phyloP scores from a whole-genome alignment of 2,797 vertebrate genomes.

The Pantherophis vulpinus region DNA sequence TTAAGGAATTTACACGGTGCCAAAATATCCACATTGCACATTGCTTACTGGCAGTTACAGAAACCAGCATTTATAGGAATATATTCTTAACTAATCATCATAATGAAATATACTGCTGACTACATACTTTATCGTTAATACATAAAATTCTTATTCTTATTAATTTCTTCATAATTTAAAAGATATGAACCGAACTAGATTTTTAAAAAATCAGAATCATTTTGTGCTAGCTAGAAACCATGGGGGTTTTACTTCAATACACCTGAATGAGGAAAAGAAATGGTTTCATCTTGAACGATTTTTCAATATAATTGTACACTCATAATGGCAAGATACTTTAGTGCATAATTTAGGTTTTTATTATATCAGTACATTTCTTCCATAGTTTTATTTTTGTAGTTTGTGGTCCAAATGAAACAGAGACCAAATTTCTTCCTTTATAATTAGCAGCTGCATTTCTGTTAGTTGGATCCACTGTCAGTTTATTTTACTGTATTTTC shows the following conservation, averaged over 20 bases:
- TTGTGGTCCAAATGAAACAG: neutral
- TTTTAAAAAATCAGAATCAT: neutral
- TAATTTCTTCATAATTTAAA: neutral
- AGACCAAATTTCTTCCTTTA: neutral
- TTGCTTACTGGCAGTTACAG: neutral
- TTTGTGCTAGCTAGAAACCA: neutral
- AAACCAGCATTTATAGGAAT: neutral
- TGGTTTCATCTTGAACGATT: neutral
- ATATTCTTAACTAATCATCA: neutral
- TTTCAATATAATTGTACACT: neutral
- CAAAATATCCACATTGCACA: neutral
- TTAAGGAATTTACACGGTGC: neutral
- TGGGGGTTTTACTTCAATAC: neutral
- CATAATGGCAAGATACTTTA: neutral
- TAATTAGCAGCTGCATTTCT: neutral
- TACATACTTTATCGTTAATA: neutral
- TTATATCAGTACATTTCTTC: neutral
- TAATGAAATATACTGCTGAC: neutral
- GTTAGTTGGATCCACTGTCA: neutral
- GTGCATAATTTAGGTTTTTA: neutral
- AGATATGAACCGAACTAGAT: neutral
- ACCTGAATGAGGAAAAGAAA: neutral
- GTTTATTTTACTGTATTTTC: neutral
- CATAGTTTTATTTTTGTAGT: neutral
- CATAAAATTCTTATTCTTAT: neutral